Evolutionary conservation across 2,113 vertebrate species (phyloP).

Genomic region (Etheostoma cragini): DNA sequence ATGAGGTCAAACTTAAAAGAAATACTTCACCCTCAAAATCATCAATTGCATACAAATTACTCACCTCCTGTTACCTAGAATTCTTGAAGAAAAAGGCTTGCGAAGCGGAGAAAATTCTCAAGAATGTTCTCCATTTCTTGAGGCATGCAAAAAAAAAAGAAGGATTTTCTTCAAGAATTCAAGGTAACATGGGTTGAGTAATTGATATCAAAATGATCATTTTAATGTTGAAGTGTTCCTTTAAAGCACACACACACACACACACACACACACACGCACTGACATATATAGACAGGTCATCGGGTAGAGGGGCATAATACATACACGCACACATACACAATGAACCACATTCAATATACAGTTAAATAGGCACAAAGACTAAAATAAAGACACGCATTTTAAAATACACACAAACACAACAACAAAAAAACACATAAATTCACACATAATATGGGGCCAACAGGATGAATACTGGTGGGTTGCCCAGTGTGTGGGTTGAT

Average conservation of each 20-base stretch:
- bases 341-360: not conserved
- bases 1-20: conserved; percentile 21
- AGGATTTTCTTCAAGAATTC: too few species aligned
- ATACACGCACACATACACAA: not conserved
- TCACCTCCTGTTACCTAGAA: too few species aligned
- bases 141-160: too few species aligned
- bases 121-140: too few species aligned
- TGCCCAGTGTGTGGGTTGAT: conserved; percentile 58
- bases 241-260: not conserved
- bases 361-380: not conserved
- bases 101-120: too few species aligned
- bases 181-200: too few species aligned
- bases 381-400: conserved; percentile 20
- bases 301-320: not conserved
- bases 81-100: too few species aligned
- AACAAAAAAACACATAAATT: conserved; percentile 17
- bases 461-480: conserved; percentile 29
- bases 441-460: conserved; percentile 34
- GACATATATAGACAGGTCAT: too few species aligned
- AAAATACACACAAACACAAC: conserved; percentile 21
- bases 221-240: too few species aligned
- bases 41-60: too few species aligned
- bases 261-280: not conserved
- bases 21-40: too few species aligned
- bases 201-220: too few species aligned